A percentile compares a stretch with the other conserved stretches of the same genome.
These are phyloP conservation scores for honey bee (Apis mellifera) DNA, from an alignment of 1,140 invertebrate species.

Conservation along the genomic window DNA sequence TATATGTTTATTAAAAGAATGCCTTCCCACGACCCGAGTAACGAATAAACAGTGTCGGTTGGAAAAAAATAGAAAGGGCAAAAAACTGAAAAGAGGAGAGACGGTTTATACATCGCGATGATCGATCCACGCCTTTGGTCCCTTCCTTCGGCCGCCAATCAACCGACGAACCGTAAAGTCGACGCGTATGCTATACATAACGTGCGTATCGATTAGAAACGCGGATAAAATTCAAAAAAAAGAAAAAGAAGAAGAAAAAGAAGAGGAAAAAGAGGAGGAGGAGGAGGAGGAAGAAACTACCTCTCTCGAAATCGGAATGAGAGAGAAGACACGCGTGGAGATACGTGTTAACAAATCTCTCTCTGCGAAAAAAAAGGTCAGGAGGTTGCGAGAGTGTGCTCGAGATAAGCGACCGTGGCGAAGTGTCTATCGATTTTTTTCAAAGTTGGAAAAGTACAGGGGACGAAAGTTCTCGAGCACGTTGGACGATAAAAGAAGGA, in stretches of 20 bases:
- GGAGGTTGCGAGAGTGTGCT: slow-evolving; percentile 38
- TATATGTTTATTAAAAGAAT: slow-evolving; percentile 36
- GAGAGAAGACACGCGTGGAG: neutral
- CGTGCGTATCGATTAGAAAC: neutral
- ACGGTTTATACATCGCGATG: neutral
- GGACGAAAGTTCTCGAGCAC: neutral
- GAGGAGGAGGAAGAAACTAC: neutral
- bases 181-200: no score
- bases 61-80: slow-evolving; percentile 56
- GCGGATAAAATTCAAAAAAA: neutral
- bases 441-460: neutral
- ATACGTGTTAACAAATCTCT: slow-evolving; percentile 4
- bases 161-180: no score
- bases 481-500: neutral
- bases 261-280: no score
- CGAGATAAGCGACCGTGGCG: slow-evolving; percentile 34
- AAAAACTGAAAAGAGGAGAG: slow-evolving; percentile 13
- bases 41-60: slow-evolving; percentile 25
- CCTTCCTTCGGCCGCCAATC: neutral
- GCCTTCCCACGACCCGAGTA: slow-evolving; percentile 24
- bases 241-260: no score
- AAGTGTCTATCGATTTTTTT: slow-evolving; percentile 43
- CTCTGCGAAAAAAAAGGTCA: slow-evolving; percentile 28
- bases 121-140: slow-evolving; percentile 2
- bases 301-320: no score